These are phyloP conservation scores for Archilochus colubris DNA, from an alignment of 2,113 vertebrate species.

Conservation along the genomic window DNA sequence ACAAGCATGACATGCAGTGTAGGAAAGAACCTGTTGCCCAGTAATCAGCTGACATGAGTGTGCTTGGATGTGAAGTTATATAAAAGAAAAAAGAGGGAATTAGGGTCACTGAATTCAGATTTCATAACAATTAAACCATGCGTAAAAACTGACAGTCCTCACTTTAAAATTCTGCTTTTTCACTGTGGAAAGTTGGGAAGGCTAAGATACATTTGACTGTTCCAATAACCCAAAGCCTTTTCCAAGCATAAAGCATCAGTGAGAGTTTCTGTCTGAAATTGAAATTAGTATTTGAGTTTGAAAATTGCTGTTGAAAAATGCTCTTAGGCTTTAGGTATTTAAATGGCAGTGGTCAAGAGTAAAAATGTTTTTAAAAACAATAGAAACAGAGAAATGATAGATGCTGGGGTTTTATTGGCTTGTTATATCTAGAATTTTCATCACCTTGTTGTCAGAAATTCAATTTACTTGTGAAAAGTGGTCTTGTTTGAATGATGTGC, in stretches of 20 bases:
- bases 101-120: background rate
- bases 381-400: background rate
- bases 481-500: background rate
- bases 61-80: background rate
- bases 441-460: background rate
- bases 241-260: background rate
- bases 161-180: background rate
- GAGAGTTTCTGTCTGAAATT: background rate
- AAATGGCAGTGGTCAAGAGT: background rate
- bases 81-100: background rate
- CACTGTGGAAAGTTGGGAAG: background rate
- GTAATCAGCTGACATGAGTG: background rate
- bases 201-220: background rate
- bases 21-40: background rate
- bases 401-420: background rate
- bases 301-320: background rate
- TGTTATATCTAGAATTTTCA: background rate
- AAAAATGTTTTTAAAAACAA: constrained; percentile 3
- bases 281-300: background rate
- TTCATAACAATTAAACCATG: background rate
- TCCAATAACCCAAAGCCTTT: background rate
- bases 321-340: background rate
- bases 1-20: background rate
- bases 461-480: background rate
- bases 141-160: background rate